Evolutionary conservation across 2,888 invertebrate genomes (phyloP).

Genomic region (Suillia variegata): DNA sequence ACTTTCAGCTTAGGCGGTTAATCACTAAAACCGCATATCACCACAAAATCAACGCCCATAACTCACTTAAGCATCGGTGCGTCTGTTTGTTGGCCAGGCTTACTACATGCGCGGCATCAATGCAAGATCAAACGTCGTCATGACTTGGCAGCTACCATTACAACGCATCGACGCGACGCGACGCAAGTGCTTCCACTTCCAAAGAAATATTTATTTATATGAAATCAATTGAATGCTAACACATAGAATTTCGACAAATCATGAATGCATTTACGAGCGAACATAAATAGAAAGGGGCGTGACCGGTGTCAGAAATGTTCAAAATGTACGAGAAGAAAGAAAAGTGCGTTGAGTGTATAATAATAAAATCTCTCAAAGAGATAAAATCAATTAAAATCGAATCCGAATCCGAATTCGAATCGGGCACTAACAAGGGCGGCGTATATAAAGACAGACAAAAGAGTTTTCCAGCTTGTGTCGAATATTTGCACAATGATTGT

Average conservation of each 20-base stretch:
- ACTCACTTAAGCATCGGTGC: conserved; percentile 27
- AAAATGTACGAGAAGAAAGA: neutral
- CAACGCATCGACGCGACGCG: neutral
- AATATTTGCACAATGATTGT: too few relatives aligned
- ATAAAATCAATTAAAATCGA: conserved; percentile 12
- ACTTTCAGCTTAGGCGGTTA: too few relatives aligned
- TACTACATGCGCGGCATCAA: neutral
- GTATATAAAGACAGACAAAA: too few relatives aligned
- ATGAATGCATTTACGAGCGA: conserved; percentile 10
- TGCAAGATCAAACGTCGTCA: neutral
- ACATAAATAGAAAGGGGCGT: neutral
- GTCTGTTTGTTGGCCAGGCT: too few relatives aligned
- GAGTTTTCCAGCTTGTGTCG: too few relatives aligned
- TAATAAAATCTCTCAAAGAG: neutral
- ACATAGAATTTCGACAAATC: conserved; percentile 17
- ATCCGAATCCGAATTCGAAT: too few relatives aligned
- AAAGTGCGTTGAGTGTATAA: neutral
- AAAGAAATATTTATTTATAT: conserved; percentile 10
- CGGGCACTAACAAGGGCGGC: too few relatives aligned
- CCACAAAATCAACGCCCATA: conserved; percentile 49
- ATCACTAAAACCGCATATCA: conserved; percentile 42
- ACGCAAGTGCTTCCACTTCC: conserved; percentile 9
- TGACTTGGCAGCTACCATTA: conserved; percentile 11
- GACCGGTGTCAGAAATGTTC: neutral
- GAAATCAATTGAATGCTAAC: conserved; percentile 6